Evolutionary conservation across 2,797 vertebrate species (phyloP).

Genomic region (Bradypodion pumilum): DNA sequence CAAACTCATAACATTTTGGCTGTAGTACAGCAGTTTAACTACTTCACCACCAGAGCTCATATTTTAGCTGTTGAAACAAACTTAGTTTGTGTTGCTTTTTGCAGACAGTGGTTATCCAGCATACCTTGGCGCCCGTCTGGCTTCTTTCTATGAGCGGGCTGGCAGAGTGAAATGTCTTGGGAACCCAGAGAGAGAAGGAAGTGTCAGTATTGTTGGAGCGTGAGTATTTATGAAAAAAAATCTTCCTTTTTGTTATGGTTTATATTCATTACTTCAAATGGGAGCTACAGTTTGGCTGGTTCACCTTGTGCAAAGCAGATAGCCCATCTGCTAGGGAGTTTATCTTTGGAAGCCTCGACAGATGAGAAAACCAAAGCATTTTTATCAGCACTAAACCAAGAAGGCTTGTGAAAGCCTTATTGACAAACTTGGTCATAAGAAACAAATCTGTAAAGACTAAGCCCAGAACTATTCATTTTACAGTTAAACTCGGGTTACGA

Average conservation of each 20-base stretch:
- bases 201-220: slow-evolving; percentile 97
- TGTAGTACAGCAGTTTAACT: no score
- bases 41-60: no score
- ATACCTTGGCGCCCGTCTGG: slow-evolving; percentile 93
- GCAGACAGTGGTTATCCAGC: slow-evolving; percentile 89
- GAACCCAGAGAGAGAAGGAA: slow-evolving; percentile 96
- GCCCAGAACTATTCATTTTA: not conserved
- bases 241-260: not conserved
- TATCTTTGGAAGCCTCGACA: not conserved
- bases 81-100: slow-evolving; percentile 36
- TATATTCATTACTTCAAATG: not conserved
- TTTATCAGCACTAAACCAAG: not conserved
- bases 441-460: not conserved
- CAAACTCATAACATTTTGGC: no score
- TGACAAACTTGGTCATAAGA: not conserved
- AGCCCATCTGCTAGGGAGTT: not conserved
- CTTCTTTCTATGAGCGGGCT: slow-evolving; percentile 95
- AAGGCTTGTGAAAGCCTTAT: not conserved
- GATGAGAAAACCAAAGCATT: not conserved
- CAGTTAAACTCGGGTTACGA: no score
- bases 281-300: not conserved
- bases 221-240: slow-evolving; percentile 75
- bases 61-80: not conserved
- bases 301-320: not conserved
- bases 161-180: slow-evolving; percentile 96